These are phyloP conservation scores for Chitala chitala DNA, from an alignment of 2,113 vertebrate genomes.

Conservation along the genomic window DNA sequence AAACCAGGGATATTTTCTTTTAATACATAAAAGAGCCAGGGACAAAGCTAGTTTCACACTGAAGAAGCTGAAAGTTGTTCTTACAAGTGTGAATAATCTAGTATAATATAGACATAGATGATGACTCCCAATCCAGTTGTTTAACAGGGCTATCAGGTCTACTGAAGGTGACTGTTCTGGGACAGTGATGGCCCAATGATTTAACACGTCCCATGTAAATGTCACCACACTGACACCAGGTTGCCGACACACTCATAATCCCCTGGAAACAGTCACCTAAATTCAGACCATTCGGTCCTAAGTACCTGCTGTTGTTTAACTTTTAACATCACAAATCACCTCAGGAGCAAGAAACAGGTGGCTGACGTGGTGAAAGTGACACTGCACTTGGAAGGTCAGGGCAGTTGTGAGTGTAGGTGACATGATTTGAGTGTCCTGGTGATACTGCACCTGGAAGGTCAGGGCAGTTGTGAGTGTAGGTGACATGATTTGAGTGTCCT, in stretches of 20 bases:
- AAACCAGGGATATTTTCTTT: too few species aligned
- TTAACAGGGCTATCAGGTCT: background rate
- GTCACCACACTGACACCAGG: background rate
- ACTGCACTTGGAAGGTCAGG: background rate
- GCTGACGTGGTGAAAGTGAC: slow-evolving; percentile 2
- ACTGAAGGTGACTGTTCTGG: background rate
- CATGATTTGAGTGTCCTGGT: background rate
- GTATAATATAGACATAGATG: too few species aligned
- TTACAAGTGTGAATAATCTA: too few species aligned
- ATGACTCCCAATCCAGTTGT: too few species aligned
- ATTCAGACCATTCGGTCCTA: background rate
- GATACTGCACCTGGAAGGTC: background rate
- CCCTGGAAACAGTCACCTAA: background rate
- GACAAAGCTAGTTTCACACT: background rate
- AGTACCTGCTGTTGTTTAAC: background rate
- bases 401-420: background rate
- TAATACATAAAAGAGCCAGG: background rate
- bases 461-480: background rate
- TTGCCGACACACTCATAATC: background rate
- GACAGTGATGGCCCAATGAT: background rate
- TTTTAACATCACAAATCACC: background rate
- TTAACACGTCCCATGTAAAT: too few species aligned
- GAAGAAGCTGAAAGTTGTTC: too few species aligned
- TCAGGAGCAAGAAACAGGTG: background rate
- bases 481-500: background rate